These are phyloP conservation scores for Periphyllus acericola DNA, from an alignment of 2,888 invertebrate genomes.

Conservation along the genomic window DNA sequence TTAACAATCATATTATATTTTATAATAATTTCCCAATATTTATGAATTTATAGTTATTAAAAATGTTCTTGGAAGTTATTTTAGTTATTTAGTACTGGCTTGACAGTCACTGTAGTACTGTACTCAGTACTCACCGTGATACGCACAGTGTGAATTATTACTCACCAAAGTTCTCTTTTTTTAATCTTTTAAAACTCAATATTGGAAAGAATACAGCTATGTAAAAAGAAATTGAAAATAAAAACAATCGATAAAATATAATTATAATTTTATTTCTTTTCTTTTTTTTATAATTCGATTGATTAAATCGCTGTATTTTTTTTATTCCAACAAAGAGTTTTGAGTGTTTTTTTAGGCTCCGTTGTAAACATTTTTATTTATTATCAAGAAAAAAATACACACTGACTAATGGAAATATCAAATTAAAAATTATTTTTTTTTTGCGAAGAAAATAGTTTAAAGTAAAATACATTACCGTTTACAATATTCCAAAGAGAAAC, in stretches of 20 bases:
- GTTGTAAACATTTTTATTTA: neutral
- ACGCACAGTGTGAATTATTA: neutral
- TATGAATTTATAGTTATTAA: no score
- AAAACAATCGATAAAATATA: neutral
- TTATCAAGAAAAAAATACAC: neutral
- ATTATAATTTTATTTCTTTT: neutral
- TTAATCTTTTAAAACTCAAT: neutral
- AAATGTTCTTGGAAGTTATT: neutral
- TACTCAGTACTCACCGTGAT: no score
- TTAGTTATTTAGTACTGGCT: neutral
- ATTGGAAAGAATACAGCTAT: neutral
- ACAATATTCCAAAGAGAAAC: neutral
- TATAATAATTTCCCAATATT: neutral
- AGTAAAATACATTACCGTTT: neutral
- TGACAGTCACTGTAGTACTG: neutral
- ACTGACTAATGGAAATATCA: constrained; percentile 4
- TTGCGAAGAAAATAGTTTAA: neutral
- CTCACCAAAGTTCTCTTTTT: neutral
- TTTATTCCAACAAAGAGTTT: neutral
- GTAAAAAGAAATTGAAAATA: neutral
- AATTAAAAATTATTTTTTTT: neutral
- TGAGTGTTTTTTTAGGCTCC: neutral
- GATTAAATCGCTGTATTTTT: neutral
- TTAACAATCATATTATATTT: neutral
- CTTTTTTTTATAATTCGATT: neutral